Conservation (phyloP, 2,797 vertebrate genomes). For the Kryptolebias ocellatus region DNA sequence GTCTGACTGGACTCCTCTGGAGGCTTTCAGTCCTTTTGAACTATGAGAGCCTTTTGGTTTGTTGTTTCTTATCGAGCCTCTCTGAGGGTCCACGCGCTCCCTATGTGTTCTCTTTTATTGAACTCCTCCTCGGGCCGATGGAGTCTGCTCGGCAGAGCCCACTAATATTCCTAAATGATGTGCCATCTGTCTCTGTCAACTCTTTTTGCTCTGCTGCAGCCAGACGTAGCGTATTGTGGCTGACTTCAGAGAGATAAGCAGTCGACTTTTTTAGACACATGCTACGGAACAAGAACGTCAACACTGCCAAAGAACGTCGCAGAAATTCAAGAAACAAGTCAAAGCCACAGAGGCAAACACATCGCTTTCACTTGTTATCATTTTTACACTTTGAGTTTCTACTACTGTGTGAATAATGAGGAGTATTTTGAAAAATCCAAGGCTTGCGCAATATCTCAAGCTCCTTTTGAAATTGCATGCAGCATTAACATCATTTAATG, state of each 20-base stretch:
- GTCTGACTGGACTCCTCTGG: constrained; percentile 49
- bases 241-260: constrained; percentile 81
- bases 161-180: constrained; percentile 87
- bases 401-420: constrained; percentile 15
- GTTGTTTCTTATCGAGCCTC: constrained; percentile 67
- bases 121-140: constrained; percentile 75
- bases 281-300: constrained; percentile 60
- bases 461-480: constrained; percentile 14
- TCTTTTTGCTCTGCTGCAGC: constrained; percentile 50
- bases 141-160: constrained; percentile 77
- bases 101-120: constrained; percentile 73
- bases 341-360: constrained; percentile 31
- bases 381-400: constrained; percentile 35
- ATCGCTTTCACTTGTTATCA: constrained; percentile 38
- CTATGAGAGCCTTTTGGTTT: constrained; percentile 55
- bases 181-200: constrained; percentile 86
- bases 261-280: constrained; percentile 66
- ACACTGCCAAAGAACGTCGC: constrained; percentile 42
- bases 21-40: constrained; percentile 53
- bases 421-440: constrained; percentile 22
- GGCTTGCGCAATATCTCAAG: neutral
- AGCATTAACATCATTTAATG: neutral
- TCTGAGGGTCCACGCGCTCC: constrained; percentile 47
- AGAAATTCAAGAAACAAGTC: constrained; percentile 53
- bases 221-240: constrained; percentile 72